Percentiles rank a stretch among this genome's conserved stretches.
Evolutionary conservation across 2,797 vertebrate species (phyloP).

Genomic region (Sebastiscus albofasciatus): DNA sequence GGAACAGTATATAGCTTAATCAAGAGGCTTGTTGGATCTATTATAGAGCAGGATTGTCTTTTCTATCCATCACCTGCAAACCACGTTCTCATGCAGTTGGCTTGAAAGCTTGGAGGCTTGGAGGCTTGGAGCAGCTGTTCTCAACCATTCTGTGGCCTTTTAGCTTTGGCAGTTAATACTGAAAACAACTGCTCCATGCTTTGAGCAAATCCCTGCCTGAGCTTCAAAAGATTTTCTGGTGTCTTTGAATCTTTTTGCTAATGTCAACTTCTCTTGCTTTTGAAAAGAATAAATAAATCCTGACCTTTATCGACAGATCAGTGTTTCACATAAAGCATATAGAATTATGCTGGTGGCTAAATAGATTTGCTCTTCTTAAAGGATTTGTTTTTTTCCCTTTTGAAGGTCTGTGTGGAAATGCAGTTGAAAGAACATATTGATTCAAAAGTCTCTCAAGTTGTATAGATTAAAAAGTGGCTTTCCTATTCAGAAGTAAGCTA

Average conservation of each 20-base stretch:
- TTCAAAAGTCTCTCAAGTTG: neutral
- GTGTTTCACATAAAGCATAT: neutral
- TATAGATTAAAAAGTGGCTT: neutral
- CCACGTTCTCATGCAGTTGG: neutral
- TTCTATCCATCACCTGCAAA: neutral
- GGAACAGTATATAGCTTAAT: neutral
- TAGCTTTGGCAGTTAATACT: conserved; percentile 11
- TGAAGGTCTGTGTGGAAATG: neutral
- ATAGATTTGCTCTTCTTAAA: neutral
- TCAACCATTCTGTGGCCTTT: conserved; percentile 31
- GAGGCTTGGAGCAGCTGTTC: neutral
- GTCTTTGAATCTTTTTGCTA: conserved; percentile 3
- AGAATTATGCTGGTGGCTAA: neutral
- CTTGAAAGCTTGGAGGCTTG: neutral
- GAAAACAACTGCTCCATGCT: conserved; percentile 17
- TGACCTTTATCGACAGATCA: conserved; percentile 19
- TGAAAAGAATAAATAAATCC: neutral
- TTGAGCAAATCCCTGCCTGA: neutral
- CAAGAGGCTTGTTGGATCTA: neutral
- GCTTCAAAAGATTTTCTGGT: conserved; percentile 16
- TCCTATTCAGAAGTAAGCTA: neutral
- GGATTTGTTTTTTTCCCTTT: neutral
- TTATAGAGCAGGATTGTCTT: neutral
- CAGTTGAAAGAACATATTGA: neutral
- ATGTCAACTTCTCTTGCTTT: conserved; percentile 20